Conservation (phyloP, 2,113 vertebrate genomes). For the Ptilonorhynchus violaceus region DNA sequence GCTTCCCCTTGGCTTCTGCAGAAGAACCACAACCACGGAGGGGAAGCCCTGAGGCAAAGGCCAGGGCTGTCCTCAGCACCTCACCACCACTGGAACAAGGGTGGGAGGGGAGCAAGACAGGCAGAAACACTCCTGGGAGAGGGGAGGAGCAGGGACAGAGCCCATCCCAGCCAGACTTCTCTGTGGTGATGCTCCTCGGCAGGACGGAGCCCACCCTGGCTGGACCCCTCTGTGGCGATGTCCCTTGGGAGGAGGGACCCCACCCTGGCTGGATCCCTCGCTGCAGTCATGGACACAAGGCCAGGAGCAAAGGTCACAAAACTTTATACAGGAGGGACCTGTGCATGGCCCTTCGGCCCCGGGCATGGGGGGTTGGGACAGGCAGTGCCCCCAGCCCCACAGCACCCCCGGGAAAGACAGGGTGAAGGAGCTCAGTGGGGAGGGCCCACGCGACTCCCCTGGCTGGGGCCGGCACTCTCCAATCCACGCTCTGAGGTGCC, state of each 20-base stretch:
- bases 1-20: constrained; percentile 31
- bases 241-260: fast-evolving
- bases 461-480: background rate
- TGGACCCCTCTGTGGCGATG: fast-evolving
- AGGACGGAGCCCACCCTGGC: background rate
- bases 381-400: background rate
- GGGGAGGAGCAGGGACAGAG: background rate
- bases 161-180: fast-evolving
- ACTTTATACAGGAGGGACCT: constrained; percentile 42
- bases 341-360: fast-evolving
- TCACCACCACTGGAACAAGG: fast-evolving
- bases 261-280: fast-evolving
- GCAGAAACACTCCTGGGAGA: fast-evolving
- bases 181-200: fast-evolving
- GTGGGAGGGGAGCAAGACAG: background rate
- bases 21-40: background rate
- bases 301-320: constrained; percentile 26
- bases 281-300: fast-evolving
- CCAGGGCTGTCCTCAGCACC: background rate
- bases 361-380: fast-evolving
- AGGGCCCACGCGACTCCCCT: fast-evolving
- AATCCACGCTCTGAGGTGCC: background rate
- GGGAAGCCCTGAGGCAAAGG: background rate
- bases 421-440: background rate
- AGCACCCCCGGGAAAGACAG: fast-evolving